These are phyloP conservation scores for Leucosticte australis DNA, from an alignment of 2,113 vertebrate species.

Conservation along the genomic window DNA sequence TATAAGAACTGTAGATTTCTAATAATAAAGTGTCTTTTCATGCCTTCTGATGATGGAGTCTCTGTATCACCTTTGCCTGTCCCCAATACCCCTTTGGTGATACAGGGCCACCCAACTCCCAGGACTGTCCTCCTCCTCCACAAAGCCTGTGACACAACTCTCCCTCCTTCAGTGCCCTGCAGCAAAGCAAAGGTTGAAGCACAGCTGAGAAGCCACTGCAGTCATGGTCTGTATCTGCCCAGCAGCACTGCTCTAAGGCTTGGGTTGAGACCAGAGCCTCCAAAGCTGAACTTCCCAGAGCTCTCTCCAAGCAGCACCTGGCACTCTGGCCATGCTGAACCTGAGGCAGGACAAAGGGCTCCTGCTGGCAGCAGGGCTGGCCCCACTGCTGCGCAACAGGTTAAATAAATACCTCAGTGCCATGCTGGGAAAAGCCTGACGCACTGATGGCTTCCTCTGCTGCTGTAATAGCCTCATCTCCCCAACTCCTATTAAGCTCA, in stretches of 20 bases:
- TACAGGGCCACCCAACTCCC: neutral
- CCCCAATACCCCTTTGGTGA: too few species aligned
- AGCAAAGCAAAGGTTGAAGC: neutral
- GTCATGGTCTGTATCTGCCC: accelerated
- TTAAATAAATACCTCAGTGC: neutral
- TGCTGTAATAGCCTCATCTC: neutral
- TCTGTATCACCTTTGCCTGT: too few species aligned
- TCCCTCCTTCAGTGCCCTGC: neutral
- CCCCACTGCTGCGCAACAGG: accelerated
- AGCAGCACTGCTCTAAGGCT: neutral
- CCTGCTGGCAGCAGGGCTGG: neutral
- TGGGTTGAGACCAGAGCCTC: neutral
- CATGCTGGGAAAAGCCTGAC: neutral
- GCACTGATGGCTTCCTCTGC: neutral
- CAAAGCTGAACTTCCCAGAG: neutral
- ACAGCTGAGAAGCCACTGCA: neutral
- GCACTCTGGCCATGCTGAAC: accelerated
- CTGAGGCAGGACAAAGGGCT: neutral
- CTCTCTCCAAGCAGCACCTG: neutral
- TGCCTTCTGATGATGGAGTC: too few species aligned
- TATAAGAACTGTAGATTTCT: too few species aligned
- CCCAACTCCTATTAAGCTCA: neutral
- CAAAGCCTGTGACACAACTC: accelerated
- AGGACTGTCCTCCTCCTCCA: neutral
- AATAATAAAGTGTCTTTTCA: too few species aligned